Percentiles rank a stretch among this genome's conserved stretches.
Evolutionary conservation across 1,140 invertebrate species (phyloP).

Genomic region (Anastrepha ludens): DNA sequence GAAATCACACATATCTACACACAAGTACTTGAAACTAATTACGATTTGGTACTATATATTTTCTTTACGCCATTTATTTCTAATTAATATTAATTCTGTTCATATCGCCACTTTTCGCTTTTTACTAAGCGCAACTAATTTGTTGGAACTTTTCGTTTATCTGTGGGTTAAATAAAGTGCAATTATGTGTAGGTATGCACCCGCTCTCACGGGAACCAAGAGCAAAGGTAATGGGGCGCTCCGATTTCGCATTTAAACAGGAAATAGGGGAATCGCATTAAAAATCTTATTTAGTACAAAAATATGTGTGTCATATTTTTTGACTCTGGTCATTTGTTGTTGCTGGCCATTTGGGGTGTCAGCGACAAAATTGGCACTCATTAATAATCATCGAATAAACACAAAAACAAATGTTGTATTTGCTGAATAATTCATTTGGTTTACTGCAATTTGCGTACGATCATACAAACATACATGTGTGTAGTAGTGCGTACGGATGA

Average conservation of each 20-base stretch:
- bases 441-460: neutral
- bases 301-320: constrained; percentile 11
- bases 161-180: no score
- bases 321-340: neutral
- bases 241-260: neutral
- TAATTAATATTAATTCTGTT: neutral
- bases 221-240: no score
- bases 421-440: constrained; percentile 12
- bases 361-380: constrained; percentile 17
- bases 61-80: neutral
- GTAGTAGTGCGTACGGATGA: no score
- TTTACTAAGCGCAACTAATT: no score
- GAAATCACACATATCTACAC: neutral
- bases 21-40: neutral
- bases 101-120: neutral
- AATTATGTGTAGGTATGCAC: no score
- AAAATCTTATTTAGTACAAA: neutral
- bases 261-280: neutral
- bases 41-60: neutral
- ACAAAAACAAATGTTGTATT: neutral
- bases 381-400: neutral
- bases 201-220: no score
- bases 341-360: neutral
- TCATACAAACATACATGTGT: neutral
- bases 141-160: no score